A percentile compares a stretch with the other conserved stretches of the same genome.
Conservation (phyloP, 1,140 invertebrate genomes). For the Ceratosolen fusciceps region DNA sequence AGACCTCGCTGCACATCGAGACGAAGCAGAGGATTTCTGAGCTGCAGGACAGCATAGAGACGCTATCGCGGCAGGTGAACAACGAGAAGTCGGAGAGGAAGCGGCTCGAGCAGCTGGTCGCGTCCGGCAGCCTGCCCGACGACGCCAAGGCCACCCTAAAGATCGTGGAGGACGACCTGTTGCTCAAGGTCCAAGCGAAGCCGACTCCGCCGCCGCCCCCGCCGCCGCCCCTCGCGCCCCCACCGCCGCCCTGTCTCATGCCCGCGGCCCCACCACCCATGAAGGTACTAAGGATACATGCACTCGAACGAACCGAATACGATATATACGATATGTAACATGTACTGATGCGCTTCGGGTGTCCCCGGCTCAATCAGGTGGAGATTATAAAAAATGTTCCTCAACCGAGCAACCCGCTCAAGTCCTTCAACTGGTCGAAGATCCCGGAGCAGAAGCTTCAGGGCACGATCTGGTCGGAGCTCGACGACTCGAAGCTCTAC, state of each 20-base stretch:
- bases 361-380: slow-evolving; percentile 51
- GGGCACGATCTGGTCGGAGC: slow-evolving; percentile 94
- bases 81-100: slow-evolving; percentile 86
- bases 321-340: neutral
- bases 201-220: slow-evolving; percentile 75
- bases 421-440: slow-evolving; percentile 98
- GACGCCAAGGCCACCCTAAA: slow-evolving; percentile 84
- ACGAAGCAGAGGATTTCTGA: slow-evolving; percentile 85
- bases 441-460: slow-evolving; percentile 88
- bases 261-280: slow-evolving; percentile 74
- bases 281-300: too few species aligned
- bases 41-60: slow-evolving; percentile 73
- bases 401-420: slow-evolving; percentile 91
- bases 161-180: slow-evolving; percentile 70
- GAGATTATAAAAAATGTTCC: slow-evolving; percentile 82
- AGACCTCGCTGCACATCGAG: slow-evolving; percentile 89
- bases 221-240: slow-evolving; percentile 75
- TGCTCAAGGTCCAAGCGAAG: slow-evolving; percentile 65
- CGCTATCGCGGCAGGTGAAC: slow-evolving; percentile 76
- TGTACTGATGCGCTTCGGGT: neutral
- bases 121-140: slow-evolving; percentile 90
- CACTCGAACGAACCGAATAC: too few species aligned
- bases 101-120: slow-evolving; percentile 87
- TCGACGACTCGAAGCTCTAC: slow-evolving; percentile 94
- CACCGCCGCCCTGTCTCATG: slow-evolving; percentile 69